Percentiles rank a stretch among this genome's conserved stretches.
These are phyloP conservation scores for Mesochorus sp. DNA, from an alignment of 2,888 invertebrate genomes.

Conservation along the genomic window DNA sequence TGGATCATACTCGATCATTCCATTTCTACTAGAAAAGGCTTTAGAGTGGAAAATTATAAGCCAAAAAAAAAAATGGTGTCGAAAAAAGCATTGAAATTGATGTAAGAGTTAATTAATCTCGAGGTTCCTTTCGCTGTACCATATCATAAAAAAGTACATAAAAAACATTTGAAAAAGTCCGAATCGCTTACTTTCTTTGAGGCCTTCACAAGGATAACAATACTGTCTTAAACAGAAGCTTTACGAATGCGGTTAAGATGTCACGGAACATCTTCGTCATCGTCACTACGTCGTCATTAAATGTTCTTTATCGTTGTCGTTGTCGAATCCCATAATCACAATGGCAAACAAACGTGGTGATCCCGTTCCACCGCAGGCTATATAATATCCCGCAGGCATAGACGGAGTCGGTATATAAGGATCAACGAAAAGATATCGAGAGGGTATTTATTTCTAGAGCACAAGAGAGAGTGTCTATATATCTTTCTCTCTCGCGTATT, in stretches of 20 bases:
- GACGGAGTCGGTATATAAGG: constrained; percentile 42
- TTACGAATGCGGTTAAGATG: constrained; percentile 50
- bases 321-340: constrained; percentile 64
- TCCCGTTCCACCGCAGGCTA: constrained; percentile 51
- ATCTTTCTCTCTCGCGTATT: constrained; percentile 24
- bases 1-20: not conserved
- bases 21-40: not conserved
- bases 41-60: too few relatives aligned
- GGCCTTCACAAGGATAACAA: not conserved
- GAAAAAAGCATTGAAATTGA: too few relatives aligned
- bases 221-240: constrained; percentile 2
- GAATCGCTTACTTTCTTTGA: constrained; percentile 1
- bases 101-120: not conserved
- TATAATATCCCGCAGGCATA: constrained; percentile 31
- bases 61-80: too few relatives aligned
- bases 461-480: constrained; percentile 7
- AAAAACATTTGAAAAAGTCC: not conserved
- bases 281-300: constrained; percentile 22
- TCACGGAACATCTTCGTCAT: constrained; percentile 17
- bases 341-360: constrained; percentile 65
- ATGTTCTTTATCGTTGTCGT: constrained; percentile 49
- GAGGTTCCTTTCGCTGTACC: not conserved
- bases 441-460: constrained; percentile 63
- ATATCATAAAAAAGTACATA: not conserved
- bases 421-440: constrained; percentile 46